Percentiles rank a stretch among this genome's conserved stretches.
Evolutionary conservation across 2,113 vertebrate genomes (phyloP).

Genomic region (Syrrhaptes paradoxus): DNA sequence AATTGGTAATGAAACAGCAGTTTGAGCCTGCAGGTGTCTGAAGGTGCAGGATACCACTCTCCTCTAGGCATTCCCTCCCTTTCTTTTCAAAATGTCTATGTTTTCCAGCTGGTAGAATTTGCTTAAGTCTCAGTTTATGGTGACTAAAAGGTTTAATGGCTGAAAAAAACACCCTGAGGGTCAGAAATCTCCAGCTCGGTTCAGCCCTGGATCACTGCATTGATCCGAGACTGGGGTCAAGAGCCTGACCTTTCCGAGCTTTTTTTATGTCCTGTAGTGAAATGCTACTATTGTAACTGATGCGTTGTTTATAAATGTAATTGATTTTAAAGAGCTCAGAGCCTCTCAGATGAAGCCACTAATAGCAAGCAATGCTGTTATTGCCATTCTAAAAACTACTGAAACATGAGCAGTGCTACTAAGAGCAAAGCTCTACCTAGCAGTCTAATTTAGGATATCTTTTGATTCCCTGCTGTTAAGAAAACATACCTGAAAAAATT

Average conservation of each 20-base stretch:
- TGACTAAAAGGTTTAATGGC: neutral
- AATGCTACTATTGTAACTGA: neutral
- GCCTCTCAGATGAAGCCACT: neutral
- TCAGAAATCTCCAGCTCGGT: neutral
- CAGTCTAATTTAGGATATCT: neutral
- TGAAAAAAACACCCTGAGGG: neutral
- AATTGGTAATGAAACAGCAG: accelerated
- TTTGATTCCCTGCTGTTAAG: neutral
- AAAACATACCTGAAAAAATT: neutral
- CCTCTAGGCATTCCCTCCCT: neutral
- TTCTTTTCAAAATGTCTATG: neutral
- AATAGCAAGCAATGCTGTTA: neutral
- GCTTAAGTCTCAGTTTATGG: neutral
- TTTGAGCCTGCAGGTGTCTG: neutral
- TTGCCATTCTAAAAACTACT: neutral
- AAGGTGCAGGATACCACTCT: neutral
- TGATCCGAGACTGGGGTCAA: accelerated
- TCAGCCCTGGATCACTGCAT: neutral
- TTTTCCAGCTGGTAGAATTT: neutral
- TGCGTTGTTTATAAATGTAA: neutral
- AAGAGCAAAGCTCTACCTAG: neutral
- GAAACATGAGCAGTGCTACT: neutral
- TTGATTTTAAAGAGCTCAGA: neutral
- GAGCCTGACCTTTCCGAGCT: neutral
- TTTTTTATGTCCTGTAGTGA: neutral